These are phyloP conservation scores for Aphelinus atriplicis DNA, from an alignment of 1,140 invertebrate genomes.

Conservation along the genomic window DNA sequence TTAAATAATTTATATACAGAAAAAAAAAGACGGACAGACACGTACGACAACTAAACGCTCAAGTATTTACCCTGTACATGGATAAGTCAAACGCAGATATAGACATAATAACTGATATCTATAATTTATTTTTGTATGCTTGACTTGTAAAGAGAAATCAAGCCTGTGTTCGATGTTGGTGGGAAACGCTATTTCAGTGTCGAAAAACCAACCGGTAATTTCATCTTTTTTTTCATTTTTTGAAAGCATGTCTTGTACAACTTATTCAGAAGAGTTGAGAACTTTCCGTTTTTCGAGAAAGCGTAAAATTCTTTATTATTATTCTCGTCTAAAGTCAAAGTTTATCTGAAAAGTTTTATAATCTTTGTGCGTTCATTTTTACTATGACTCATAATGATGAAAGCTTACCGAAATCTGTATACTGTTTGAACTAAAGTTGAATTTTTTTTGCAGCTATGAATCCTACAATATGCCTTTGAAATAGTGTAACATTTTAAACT, in stretches of 20 bases:
- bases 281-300: conserved; percentile 21
- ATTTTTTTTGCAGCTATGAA: conserved; percentile 21
- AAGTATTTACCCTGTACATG: conserved; percentile 22
- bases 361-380: conserved; percentile 1
- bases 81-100: conserved; percentile 26
- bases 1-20: conserved; percentile 38
- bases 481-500: conserved; percentile 21
- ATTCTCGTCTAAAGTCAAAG: too few relatives aligned
- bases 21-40: not conserved
- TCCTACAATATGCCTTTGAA: not conserved
- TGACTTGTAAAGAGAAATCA: conserved; percentile 27
- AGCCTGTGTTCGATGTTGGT: conserved; percentile 23
- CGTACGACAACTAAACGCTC: not conserved
- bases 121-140: conserved; percentile 40
- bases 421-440: conserved; percentile 3
- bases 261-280: conserved; percentile 26
- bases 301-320: not conserved
- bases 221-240: conserved; percentile 5
- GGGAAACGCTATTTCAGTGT: not conserved
- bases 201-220: not conserved
- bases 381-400: too few relatives aligned
- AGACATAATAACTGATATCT: conserved; percentile 15
- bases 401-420: not conserved
- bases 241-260: conserved; percentile 17
- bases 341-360: not conserved